Evolutionary conservation across 2,888 invertebrate species (phyloP).

Genomic region (Toxonevra muliebris): DNA sequence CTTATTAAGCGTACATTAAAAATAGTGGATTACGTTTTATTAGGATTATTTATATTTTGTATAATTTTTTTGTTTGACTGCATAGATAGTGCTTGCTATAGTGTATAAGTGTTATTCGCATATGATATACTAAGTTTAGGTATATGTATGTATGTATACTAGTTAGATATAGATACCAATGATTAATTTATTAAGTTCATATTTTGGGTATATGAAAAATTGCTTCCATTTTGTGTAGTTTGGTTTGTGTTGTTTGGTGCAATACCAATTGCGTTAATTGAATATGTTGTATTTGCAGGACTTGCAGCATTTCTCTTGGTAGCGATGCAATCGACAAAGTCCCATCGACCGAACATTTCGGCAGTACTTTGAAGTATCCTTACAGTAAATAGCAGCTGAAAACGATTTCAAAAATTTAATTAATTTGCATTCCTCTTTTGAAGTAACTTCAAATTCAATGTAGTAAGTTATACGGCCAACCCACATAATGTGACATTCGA

Average conservation of each 20-base stretch:
- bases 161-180: neutral
- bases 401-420: constrained; percentile 46
- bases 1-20: too few relatives aligned
- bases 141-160: constrained; percentile 11
- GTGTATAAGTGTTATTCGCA: too few relatives aligned
- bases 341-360: constrained; percentile 88
- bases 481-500: neutral
- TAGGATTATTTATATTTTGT: too few relatives aligned
- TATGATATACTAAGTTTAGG: too few relatives aligned
- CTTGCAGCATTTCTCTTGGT: constrained; percentile 87
- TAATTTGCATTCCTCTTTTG: too few relatives aligned
- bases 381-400: constrained; percentile 73
- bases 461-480: neutral
- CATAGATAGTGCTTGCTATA: too few relatives aligned
- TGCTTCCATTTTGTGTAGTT: constrained; percentile 32
- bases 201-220: constrained; percentile 27
- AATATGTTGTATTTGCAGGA: constrained; percentile 70
- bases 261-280: neutral
- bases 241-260: constrained; percentile 13
- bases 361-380: constrained; percentile 85
- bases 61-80: too few relatives aligned
- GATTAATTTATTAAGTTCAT: neutral
- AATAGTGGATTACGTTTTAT: too few relatives aligned
- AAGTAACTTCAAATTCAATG: neutral
- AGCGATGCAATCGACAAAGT: constrained; percentile 84